Conservation (phyloP, 2,888 invertebrate genomes). For the Matsumyia berberina region DNA sequence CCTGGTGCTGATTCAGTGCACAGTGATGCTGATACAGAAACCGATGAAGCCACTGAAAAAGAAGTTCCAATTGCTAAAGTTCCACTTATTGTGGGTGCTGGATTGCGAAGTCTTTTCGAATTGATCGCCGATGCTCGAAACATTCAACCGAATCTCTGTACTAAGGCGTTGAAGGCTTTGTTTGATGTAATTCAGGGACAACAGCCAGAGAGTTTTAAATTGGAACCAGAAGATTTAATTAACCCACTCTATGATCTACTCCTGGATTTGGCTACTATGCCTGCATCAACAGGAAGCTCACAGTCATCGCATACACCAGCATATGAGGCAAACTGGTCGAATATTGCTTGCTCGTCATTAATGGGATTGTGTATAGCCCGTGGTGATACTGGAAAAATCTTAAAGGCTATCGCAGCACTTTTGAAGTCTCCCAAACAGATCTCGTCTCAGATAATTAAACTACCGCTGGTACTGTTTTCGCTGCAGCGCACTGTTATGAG, state of each 20-base stretch:
- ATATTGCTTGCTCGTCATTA: slow-evolving; percentile 95
- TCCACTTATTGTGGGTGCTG: slow-evolving; percentile 91
- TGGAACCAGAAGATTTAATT: slow-evolving; percentile 86
- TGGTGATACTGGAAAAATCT: slow-evolving; percentile 95
- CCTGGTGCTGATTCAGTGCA: slow-evolving; percentile 80
- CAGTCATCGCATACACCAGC: slow-evolving; percentile 80
- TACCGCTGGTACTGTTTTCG: slow-evolving; percentile 93
- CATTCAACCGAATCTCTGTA: slow-evolving; percentile 93
- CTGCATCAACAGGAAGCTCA: slow-evolving; percentile 84
- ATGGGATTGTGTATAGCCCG: slow-evolving; percentile 96
- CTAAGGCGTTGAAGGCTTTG: slow-evolving; percentile 93
- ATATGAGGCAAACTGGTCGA: slow-evolving; percentile 89
- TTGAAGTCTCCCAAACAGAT: slow-evolving; percentile 93
- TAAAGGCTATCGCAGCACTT: slow-evolving; percentile 93
- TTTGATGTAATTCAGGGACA: slow-evolving; percentile 93
- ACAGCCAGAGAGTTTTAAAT: slow-evolving; percentile 83
- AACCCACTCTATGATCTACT: slow-evolving; percentile 93
- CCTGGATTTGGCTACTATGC: slow-evolving; percentile 91
- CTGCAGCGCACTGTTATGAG: slow-evolving; percentile 95
- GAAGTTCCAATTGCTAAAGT: slow-evolving; percentile 85
- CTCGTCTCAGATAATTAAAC: slow-evolving; percentile 92
- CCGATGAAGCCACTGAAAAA: slow-evolving; percentile 86
- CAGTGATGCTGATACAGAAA: slow-evolving; percentile 84
- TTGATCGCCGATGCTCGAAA: slow-evolving; percentile 94
- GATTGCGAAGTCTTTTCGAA: slow-evolving; percentile 94